Percentiles rank a stretch among this genome's conserved stretches.
Evolutionary conservation across 1,140 invertebrate genomes (phyloP).

Genomic region (Heliothis subflexa): DNA sequence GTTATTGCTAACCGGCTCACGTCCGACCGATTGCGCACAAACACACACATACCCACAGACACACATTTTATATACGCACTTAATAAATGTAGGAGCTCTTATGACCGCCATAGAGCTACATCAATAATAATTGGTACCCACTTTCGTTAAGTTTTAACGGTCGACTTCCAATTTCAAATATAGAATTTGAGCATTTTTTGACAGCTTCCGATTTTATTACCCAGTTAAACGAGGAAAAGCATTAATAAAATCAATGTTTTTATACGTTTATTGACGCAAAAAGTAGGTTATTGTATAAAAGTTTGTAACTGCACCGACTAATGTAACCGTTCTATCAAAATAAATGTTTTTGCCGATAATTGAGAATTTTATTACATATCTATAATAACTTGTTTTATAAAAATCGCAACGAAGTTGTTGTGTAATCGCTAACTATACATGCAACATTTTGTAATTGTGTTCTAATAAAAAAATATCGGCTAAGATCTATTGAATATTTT

Average conservation of each 20-base stretch:
- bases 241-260: constrained; percentile 1
- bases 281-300: constrained; percentile 38
- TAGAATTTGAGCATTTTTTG: background rate
- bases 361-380: constrained; percentile 48
- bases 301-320: background rate
- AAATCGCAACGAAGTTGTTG: constrained; percentile 46
- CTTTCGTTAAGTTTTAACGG: constrained; percentile 33
- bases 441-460: constrained; percentile 46
- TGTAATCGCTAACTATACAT: constrained; percentile 42
- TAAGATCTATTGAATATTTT: constrained; percentile 72
- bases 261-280: constrained; percentile 18
- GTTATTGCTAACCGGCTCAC: constrained; percentile 71
- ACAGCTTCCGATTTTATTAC: too few relatives aligned
- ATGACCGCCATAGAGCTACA: constrained; percentile 5
- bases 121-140: background rate
- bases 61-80: constrained; percentile 65
- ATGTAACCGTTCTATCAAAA: constrained; percentile 39
- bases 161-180: background rate
- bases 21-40: constrained; percentile 76
- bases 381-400: constrained; percentile 48
- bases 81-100: constrained; percentile 33
- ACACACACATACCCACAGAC: constrained; percentile 67
- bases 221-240: too few relatives aligned
- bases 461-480: constrained; percentile 57
- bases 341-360: constrained; percentile 42